Base-by-base conservation (phyloP, 2,797 vertebrate species). In the Sciurus carolinensis region DNA sequence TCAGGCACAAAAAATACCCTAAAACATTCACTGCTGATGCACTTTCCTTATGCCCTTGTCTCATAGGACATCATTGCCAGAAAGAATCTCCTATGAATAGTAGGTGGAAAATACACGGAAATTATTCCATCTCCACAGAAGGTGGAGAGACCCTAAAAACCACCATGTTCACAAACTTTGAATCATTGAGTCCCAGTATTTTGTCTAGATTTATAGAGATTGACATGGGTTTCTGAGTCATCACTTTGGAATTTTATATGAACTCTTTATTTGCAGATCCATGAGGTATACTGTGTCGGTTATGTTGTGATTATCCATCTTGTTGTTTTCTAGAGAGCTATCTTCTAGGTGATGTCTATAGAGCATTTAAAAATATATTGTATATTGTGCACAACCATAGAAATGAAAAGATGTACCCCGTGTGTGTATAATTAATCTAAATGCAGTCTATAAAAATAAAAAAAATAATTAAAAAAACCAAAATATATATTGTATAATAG, bases 91-190 rank as follows among this genome's bases (percentile, higher is more conserved):
- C 57, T 3, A 0, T 18, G 44, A 14, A 22, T 0, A 22, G 7
- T 0, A 64, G 15, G 1, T 1, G 0, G 20, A 3, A 2, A 1
- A 15, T 1, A 5, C 2, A 7, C 22, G 44, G 33, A 92, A 44
- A 17, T 1, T 1, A 3, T 47, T 36, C 1, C 7, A 2, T 4
- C 15, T 18, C 47, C 13, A 5, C 0, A 33, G 50, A 14, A 47
- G 0, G 4, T 20, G 6, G 22, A 39, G 14, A 69, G 39, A 71
- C 20, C 2, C 6, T 28, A 26, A 59, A 17, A 64, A 12, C 15
- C 24, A 28, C 11, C 8, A 44, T 33, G 9, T 22, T 86, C 69
- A 39, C 54, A 26, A 50, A 28, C 2, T 2, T 6, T 14, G 5
- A n/a, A 1, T 30, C 5, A 4, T 1, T 5, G 54, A 28, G 26